These are phyloP conservation scores for Acanthurus lineatus DNA, from an alignment of 2,797 vertebrate species.

Conservation along the genomic window DNA sequence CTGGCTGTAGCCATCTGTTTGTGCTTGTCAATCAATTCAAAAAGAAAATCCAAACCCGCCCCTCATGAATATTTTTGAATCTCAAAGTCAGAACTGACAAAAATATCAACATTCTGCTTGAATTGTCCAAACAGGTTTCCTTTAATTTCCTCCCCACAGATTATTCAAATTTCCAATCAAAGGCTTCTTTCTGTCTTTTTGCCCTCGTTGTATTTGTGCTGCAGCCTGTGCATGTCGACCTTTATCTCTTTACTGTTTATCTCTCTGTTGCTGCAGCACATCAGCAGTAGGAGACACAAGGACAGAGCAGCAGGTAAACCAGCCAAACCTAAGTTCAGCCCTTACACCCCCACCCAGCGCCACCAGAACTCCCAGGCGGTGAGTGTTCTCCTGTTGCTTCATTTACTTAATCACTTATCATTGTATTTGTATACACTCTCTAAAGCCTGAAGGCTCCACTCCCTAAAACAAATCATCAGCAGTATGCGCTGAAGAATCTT, in stretches of 20 bases:
- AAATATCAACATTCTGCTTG: slow-evolving; percentile 27
- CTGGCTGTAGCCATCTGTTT: slow-evolving; percentile 74
- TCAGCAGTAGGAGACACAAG: slow-evolving; percentile 99
- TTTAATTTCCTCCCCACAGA: slow-evolving; percentile 44
- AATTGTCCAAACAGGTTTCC: slow-evolving; percentile 15
- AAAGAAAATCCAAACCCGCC: slow-evolving; percentile 53
- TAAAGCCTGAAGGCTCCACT: slow-evolving; percentile 43
- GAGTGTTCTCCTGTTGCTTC: slow-evolving; percentile 75
- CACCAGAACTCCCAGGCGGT: slow-evolving; percentile 91
- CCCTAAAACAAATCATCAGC: slow-evolving; percentile 22
- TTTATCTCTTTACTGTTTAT: slow-evolving; percentile 14
- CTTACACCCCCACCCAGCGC: slow-evolving; percentile 91
- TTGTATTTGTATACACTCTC: slow-evolving; percentile 48
- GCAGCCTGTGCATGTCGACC: slow-evolving; percentile 11
- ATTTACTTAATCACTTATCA: slow-evolving; percentile 37
- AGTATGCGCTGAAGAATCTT: slow-evolving; percentile 10
- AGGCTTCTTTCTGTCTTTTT: background rate
- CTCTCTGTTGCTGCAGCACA: slow-evolving; percentile 89
- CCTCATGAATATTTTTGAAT: slow-evolving; percentile 65
- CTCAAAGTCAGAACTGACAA: slow-evolving; percentile 35
- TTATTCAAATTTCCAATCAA: slow-evolving; percentile 35
- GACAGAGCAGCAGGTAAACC: slow-evolving; percentile 98
- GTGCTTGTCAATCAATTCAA: slow-evolving; percentile 66
- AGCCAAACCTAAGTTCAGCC: slow-evolving; percentile 98
- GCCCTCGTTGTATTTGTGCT: background rate